Evolutionary conservation across 2,113 vertebrate genomes (phyloP), one percentile per base, ranked within the genome.

Genomic region (Elgaria multicarinata): DNA sequence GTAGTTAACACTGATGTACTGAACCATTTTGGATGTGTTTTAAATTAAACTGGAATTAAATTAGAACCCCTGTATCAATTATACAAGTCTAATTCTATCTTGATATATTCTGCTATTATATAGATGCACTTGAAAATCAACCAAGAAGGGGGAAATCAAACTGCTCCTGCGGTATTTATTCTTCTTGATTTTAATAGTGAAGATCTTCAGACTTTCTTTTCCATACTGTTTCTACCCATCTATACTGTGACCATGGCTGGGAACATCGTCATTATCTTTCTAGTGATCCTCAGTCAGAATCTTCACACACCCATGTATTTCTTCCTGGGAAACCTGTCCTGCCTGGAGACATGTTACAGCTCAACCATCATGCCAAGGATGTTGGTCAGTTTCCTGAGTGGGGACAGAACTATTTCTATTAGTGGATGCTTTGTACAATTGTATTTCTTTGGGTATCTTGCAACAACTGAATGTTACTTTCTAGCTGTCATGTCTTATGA

Each of bases 281-380:
- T 89, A 9, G 75, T 78, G 31, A 5, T 79, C 2, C 0, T 69
- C 3, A 6, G 53, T 33, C 66, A 3, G 10, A 18, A 64, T 13
- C 74, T 78, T n/a, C 74, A 78, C n/a, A 85, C 88, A 8, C 82
- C 88, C 18, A 89, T 89, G 88, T 85, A 85, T 69, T 89, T 79
- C 28, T 79, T 89, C 64, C 74, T 89, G 62, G 62, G 88, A 55
- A 89, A 89, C 26, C 44, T 89, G 12, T 90, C 88, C 24, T 90
- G 64, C n/a, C 50, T 90, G 66, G 88, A 90, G 31, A 90, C 39
- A 13, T 58, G 46, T 6, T 85, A 80, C 20, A 90, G 75, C 76
- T 85, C 64, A 0, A 42, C 36, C 18, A 78, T 78, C 28, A 16
- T 85, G 1, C 88, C 88, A 0, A 85, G 83, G 36, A 90, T 85